A percentile compares a stretch with the other conserved stretches of the same genome.
Evolutionary conservation across 2,888 invertebrate species (phyloP).

Genomic region (Eristalis pertinax): DNA sequence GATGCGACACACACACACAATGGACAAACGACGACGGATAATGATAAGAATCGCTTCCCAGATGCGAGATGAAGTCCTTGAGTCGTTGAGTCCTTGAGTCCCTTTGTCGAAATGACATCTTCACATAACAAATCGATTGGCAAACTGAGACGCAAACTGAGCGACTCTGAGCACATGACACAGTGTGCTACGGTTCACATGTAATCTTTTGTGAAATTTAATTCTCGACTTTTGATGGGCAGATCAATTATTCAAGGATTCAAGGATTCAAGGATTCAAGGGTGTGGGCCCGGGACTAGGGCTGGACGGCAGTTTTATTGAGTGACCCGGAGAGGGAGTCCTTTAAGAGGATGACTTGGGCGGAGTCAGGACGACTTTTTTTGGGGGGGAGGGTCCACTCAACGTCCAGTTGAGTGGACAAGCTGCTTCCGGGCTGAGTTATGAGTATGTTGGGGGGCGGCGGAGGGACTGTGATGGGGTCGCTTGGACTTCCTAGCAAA

Average conservation of each 20-base stretch:
- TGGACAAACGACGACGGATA: slow-evolving; percentile 57
- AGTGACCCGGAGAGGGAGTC: background rate
- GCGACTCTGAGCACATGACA: background rate
- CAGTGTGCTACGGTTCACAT: slow-evolving; percentile 64
- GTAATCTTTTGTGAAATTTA: slow-evolving; percentile 67
- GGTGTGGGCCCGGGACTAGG: too few relatives aligned
- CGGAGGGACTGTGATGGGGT: too few relatives aligned
- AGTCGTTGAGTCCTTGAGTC: background rate
- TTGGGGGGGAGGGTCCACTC: too few relatives aligned
- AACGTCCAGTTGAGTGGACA: background rate
- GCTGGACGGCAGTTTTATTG: background rate
- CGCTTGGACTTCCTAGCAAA: too few relatives aligned
- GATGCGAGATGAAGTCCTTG: slow-evolving; percentile 12
- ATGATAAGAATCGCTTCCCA: slow-evolving; percentile 32
- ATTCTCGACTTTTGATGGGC: slow-evolving; percentile 70
- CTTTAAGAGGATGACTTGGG: background rate
- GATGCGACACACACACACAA: slow-evolving; percentile 68
- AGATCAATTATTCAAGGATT: slow-evolving; percentile 67
- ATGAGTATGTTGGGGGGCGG: background rate
- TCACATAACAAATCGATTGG: slow-evolving; percentile 56
- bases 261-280: too few relatives aligned
- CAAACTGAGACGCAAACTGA: background rate
- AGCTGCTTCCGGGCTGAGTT: background rate
- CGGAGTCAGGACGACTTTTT: background rate
- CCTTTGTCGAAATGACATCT: slow-evolving; percentile 46